A percentile compares a stretch with the other conserved stretches of the same genome.
Evolutionary conservation across 2,113 vertebrate genomes (phyloP).

Genomic region (Mus pahari): DNA sequence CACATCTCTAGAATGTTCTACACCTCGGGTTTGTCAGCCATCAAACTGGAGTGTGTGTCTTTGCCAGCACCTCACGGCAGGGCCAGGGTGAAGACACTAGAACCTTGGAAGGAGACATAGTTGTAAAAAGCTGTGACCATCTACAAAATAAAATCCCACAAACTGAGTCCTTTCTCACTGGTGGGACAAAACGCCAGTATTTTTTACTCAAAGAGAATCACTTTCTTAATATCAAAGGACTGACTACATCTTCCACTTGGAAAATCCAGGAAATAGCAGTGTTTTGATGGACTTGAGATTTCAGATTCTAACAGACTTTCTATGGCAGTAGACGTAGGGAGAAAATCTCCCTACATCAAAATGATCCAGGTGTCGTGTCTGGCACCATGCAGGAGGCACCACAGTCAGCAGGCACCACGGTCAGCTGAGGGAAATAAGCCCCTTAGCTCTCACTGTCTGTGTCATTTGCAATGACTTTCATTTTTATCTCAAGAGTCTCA

Average conservation of each 20-base stretch:
- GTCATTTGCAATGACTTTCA: not conserved
- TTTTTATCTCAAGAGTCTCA: not conserved
- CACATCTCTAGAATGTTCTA: not conserved
- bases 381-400: not conserved
- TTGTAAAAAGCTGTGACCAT: slow-evolving; percentile 1
- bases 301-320: not conserved
- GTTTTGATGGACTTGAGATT: not conserved
- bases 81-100: not conserved
- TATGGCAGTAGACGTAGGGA: not conserved
- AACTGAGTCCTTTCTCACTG: not conserved
- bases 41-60: not conserved
- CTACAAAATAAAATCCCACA: not conserved
- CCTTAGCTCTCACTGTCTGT: not conserved
- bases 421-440: not conserved
- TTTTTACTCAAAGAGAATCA: slow-evolving; percentile 27
- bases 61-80: not conserved
- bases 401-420: not conserved
- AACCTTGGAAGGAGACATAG: not conserved
- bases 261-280: not conserved
- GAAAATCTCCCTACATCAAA: not conserved
- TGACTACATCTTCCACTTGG: not conserved
- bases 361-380: not conserved
- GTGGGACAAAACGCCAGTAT: not conserved
- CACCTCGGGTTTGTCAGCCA: not conserved
- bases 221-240: slow-evolving; percentile 6